Conservation (phyloP, 1,140 invertebrate species). For the Drosophila subpulchrella region DNA sequence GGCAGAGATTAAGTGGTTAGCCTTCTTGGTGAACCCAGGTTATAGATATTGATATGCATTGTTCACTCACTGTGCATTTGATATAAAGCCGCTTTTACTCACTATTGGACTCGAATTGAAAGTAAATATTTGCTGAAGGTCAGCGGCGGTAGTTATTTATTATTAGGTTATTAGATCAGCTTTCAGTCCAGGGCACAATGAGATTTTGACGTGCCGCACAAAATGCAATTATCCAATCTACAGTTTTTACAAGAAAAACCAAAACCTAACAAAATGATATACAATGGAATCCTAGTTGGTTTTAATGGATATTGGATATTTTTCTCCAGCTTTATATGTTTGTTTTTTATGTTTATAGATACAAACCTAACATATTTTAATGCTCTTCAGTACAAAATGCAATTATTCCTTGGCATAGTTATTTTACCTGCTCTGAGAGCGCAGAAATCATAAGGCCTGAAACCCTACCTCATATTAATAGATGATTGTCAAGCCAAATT, state of each 20-base stretch:
- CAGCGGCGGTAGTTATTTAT: constrained; percentile 42
- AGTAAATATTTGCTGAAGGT: constrained; percentile 77
- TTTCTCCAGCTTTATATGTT: too few species aligned
- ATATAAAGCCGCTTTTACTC: constrained; percentile 41
- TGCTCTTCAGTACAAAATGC: neutral
- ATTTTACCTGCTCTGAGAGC: neutral
- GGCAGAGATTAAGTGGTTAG: constrained; percentile 40
- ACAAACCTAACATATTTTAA: neutral
- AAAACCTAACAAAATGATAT: too few species aligned
- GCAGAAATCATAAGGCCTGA: constrained; percentile 20
- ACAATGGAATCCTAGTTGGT: too few species aligned
- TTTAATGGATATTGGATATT: too few species aligned
- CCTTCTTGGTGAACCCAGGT: constrained; percentile 62
- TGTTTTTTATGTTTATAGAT: too few species aligned
- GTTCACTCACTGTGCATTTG: constrained; percentile 29
- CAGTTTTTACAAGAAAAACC: neutral
- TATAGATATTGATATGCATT: constrained; percentile 75
- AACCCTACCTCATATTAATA: constrained; percentile 50
- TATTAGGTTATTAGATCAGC: constrained; percentile 75
- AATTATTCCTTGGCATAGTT: constrained; percentile 1
- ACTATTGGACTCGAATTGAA: constrained; percentile 64
- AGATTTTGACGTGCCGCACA: constrained; percentile 1
- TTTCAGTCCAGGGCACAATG: constrained; percentile 47
- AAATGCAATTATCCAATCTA: constrained; percentile 38
- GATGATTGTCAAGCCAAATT: constrained; percentile 63